Evolutionary conservation across 2,888 invertebrate species (phyloP).

Genomic region (Choreutis nemorana): DNA sequence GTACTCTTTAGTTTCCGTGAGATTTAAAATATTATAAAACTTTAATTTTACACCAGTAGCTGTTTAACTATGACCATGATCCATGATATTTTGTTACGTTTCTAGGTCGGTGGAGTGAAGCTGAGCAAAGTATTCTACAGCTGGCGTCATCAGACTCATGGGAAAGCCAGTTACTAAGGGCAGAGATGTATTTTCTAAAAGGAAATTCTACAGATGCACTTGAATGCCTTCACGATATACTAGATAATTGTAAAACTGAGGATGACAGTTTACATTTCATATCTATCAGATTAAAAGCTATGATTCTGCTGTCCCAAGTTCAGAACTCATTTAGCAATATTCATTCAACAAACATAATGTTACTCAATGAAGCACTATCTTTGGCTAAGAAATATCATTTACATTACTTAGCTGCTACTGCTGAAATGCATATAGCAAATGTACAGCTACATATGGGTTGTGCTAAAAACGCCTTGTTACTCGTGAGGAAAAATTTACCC

Average conservation of each 20-base stretch:
- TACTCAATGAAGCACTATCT: conserved; percentile 75
- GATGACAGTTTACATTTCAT: conserved; percentile 60
- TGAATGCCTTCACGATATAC: conserved; percentile 54
- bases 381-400: conserved; percentile 78
- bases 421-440: conserved; percentile 82
- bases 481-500: conserved; percentile 75
- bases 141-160: conserved; percentile 72
- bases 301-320: conserved; percentile 72
- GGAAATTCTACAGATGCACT: conserved; percentile 52
- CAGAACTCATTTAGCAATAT: conserved; percentile 68
- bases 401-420: conserved; percentile 77
- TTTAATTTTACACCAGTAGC: too few species aligned
- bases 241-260: conserved; percentile 60
- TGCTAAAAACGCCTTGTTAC: conserved; percentile 76
- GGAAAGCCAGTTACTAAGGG: conserved; percentile 69
- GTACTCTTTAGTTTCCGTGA: too few species aligned
- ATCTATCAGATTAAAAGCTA: conserved; percentile 69
- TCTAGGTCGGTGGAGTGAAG: conserved; percentile 73
- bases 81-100: too few species aligned
- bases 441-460: conserved; percentile 78
- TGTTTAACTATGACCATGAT: too few species aligned
- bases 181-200: conserved; percentile 64
- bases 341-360: conserved; percentile 60
- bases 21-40: too few species aligned
- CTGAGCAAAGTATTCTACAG: conserved; percentile 73